phyloP scores from a whole-genome alignment of 2,797 vertebrate species.

The Pogoniulus pusillus region DNA sequence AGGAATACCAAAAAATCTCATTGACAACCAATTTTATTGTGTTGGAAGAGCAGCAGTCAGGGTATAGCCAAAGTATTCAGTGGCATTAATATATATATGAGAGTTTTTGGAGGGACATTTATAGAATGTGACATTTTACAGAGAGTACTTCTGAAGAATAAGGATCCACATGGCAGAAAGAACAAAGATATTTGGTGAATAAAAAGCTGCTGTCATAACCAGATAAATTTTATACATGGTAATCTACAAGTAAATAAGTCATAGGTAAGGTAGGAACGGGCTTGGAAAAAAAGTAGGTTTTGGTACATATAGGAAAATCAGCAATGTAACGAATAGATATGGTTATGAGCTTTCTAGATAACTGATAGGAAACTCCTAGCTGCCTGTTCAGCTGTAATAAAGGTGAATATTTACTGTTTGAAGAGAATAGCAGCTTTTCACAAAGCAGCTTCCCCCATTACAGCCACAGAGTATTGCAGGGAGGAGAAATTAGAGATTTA shows the following conservation, averaged over 20 bases:
- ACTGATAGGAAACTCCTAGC: background rate
- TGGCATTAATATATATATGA: background rate
- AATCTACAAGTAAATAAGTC: background rate
- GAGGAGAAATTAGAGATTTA: background rate
- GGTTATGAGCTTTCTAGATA: background rate
- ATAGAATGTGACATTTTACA: background rate
- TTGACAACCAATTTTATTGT: background rate
- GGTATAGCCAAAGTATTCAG: background rate
- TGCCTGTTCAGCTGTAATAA: background rate
- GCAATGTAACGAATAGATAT: background rate
- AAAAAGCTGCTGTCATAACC: background rate
- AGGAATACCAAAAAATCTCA: background rate
- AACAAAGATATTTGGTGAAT: background rate
- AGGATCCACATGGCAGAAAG: background rate
- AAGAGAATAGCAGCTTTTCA: background rate
- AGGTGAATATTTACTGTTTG: background rate
- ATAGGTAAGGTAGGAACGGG: background rate
- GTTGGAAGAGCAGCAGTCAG: background rate
- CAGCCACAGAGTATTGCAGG: background rate
- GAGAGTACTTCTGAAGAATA: background rate
- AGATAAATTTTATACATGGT: background rate
- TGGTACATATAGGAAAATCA: background rate
- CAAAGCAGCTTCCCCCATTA: background rate
- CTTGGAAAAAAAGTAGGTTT: background rate
- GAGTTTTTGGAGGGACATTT: background rate